Evolutionary conservation across 2,888 invertebrate genomes (phyloP).

Genomic region (Artemia sinica): DNA sequence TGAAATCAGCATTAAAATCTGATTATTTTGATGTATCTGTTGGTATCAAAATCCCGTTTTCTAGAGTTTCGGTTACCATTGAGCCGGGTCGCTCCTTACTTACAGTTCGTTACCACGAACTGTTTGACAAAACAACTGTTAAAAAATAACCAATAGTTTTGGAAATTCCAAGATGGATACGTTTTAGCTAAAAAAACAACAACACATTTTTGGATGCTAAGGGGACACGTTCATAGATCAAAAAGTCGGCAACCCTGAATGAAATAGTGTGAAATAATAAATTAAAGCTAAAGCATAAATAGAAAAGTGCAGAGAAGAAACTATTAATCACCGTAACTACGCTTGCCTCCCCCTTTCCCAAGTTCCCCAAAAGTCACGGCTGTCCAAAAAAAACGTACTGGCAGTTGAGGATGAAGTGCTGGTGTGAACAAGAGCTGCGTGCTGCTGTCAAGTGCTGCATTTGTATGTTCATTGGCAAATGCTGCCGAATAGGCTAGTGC

Average conservation of each 20-base stretch:
- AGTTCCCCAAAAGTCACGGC: slow-evolving; percentile 32
- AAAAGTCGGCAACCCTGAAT: not conserved
- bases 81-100: too few relatives aligned
- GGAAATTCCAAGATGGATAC: too few relatives aligned
- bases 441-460: not conserved
- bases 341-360: slow-evolving; percentile 9
- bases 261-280: not conserved
- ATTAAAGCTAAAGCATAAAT: not conserved
- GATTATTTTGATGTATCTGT: too few relatives aligned
- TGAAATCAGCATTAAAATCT: too few relatives aligned
- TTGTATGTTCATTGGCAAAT: slow-evolving; percentile 33
- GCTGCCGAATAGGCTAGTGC: slow-evolving; percentile 51
- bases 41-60: too few relatives aligned
- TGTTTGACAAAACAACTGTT: too few relatives aligned
- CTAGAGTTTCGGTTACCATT: too few relatives aligned
- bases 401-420: slow-evolving; percentile 92
- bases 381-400: slow-evolving; percentile 93
- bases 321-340: slow-evolving; percentile 10
- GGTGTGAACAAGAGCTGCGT: slow-evolving; percentile 69
- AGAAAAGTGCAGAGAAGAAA: slow-evolving; percentile 9
- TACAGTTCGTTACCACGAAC: too few relatives aligned
- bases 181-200: too few relatives aligned
- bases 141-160: too few relatives aligned
- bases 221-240: too few relatives aligned
- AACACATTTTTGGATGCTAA: too few relatives aligned